These are phyloP conservation scores for Hetaerina titia DNA, from an alignment of 2,888 invertebrate species.

Conservation along the genomic window DNA sequence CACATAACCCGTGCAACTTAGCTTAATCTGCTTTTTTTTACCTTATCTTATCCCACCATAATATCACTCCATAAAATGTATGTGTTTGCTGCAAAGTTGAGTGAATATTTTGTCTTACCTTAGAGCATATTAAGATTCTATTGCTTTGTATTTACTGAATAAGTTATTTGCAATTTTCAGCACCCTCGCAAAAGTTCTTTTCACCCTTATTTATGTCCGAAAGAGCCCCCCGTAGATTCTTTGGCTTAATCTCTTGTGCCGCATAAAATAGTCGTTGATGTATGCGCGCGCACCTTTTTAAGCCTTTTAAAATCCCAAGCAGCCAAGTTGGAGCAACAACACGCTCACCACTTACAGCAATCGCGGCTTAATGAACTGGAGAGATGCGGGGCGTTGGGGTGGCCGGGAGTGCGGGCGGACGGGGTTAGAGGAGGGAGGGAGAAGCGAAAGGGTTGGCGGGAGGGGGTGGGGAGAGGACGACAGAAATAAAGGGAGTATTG, in stretches of 20 bases:
- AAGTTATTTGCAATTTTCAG: background rate
- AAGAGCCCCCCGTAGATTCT: slow-evolving; percentile 13
- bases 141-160: background rate
- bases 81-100: background rate
- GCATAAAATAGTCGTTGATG: slow-evolving; percentile 43
- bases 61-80: background rate
- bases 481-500: background rate
- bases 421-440: background rate
- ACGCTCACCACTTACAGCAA: slow-evolving; percentile 41
- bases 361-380: slow-evolving; percentile 58
- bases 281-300: slow-evolving; percentile 32
- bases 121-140: background rate
- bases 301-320: slow-evolving; percentile 44
- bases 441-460: background rate
- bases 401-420: too few relatives aligned
- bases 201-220: slow-evolving; percentile 9
- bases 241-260: background rate
- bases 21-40: background rate
- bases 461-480: background rate
- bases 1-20: too few relatives aligned
- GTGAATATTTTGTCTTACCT: background rate
- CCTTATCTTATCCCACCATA: background rate
- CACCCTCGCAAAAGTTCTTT: background rate
- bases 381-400: background rate
- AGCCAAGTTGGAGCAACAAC: slow-evolving; percentile 17